Conservation (phyloP, 2,888 invertebrate species). For the Cephus spinipes region DNA sequence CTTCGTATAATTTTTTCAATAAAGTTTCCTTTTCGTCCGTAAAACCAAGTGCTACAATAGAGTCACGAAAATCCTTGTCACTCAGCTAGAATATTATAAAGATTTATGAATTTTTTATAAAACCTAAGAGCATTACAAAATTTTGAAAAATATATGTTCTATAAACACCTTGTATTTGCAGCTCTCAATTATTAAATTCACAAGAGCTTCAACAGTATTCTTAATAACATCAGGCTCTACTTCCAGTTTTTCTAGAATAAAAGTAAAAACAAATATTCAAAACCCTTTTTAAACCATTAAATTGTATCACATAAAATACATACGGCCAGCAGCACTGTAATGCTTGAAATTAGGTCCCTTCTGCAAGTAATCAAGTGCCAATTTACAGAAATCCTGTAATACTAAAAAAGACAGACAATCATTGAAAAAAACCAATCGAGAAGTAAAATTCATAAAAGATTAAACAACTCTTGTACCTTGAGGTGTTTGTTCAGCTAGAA, state of each 20-base stretch:
- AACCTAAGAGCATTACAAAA: background rate
- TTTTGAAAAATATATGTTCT: conserved; percentile 3
- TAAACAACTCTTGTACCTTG: conserved; percentile 63
- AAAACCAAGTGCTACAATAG: conserved; percentile 70
- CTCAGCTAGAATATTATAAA: conserved; percentile 61
- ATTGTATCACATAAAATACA: conserved; percentile 34
- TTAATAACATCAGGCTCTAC: conserved; percentile 70
- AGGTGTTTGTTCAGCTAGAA: conserved; percentile 69
- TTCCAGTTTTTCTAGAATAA: conserved; percentile 72
- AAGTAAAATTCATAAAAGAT: conserved; percentile 18
- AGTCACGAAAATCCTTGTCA: conserved; percentile 68
- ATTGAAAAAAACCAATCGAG: conserved; percentile 18
- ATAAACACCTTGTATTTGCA: conserved; percentile 75
- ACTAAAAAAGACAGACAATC: conserved; percentile 64
- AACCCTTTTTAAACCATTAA: conserved; percentile 1
- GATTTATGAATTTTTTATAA: background rate
- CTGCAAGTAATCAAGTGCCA: conserved; percentile 75
- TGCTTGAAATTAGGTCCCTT: conserved; percentile 76
- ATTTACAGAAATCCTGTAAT: conserved; percentile 78
- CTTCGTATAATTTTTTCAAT: conserved; percentile 72
- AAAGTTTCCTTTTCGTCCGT: conserved; percentile 72
- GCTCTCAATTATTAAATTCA: conserved; percentile 79
- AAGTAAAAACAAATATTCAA: background rate
- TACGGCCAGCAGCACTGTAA: conserved; percentile 74
- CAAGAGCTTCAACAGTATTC: conserved; percentile 78